These are phyloP conservation scores for Coregonus ussuriensis DNA, from an alignment of 2,797 vertebrate species.

Conservation along the genomic window DNA sequence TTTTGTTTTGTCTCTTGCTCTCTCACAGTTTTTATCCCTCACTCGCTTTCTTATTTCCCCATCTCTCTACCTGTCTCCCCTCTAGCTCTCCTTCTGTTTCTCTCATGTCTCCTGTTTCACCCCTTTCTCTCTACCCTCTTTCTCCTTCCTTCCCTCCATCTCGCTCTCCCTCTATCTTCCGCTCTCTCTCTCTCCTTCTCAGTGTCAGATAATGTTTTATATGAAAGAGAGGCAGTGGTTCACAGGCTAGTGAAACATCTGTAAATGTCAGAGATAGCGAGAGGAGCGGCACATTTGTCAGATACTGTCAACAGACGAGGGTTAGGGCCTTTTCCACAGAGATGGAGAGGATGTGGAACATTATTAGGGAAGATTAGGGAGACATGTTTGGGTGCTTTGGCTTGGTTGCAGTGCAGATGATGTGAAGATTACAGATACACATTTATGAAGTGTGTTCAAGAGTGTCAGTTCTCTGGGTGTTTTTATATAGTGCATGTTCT, in stretches of 20 bases:
- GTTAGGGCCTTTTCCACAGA: slow-evolving; percentile 44
- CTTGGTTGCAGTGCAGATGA: background rate
- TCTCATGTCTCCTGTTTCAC: slow-evolving; percentile 16
- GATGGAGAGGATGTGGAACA: slow-evolving; percentile 31
- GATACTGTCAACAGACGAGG: slow-evolving; percentile 27
- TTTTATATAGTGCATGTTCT: background rate
- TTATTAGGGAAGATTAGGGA: slow-evolving; percentile 40
- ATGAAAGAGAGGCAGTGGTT: slow-evolving; percentile 57
- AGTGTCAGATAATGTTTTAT: slow-evolving; percentile 46
- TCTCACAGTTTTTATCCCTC: background rate
- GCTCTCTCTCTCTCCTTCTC: background rate
- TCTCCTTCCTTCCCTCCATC: slow-evolving; percentile 15
- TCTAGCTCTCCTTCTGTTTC: background rate
- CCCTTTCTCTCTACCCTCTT: background rate
- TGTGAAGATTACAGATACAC: slow-evolving; percentile 20
- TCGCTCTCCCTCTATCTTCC: background rate
- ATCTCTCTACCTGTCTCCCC: slow-evolving; percentile 13
- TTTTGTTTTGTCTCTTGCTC: background rate
- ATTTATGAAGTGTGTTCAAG: slow-evolving; percentile 12
- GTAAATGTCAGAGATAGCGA: slow-evolving; percentile 62
- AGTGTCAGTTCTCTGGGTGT: background rate
- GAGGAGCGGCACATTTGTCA: slow-evolving; percentile 53
- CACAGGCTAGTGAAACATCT: slow-evolving; percentile 57
- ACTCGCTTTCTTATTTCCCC: background rate
- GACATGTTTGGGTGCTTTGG: slow-evolving; percentile 30